Conservation (phyloP, 2,797 vertebrate genomes). For the Pangasius djambal region DNA sequence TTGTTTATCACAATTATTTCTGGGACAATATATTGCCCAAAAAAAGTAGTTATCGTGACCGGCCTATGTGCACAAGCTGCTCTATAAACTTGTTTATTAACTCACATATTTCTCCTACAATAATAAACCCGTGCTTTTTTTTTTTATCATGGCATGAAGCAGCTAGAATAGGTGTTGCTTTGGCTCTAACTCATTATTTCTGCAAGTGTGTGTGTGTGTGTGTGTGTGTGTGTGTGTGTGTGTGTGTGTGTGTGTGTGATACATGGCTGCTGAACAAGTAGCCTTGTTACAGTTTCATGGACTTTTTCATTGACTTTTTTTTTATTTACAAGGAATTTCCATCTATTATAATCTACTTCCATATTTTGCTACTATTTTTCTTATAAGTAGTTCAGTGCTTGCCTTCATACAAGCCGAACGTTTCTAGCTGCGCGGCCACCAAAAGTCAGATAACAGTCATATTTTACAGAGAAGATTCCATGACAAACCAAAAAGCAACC, state of each 20-base stretch:
- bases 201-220: no score
- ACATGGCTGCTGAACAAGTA: no score
- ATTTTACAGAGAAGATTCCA: no score
- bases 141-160: not conserved
- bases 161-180: not conserved
- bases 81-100: no score
- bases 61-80: not conserved
- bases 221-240: no score
- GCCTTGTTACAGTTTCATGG: no score
- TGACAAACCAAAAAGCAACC: no score
- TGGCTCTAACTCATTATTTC: not conserved
- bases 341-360: not conserved
- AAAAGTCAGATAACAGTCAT: not conserved
- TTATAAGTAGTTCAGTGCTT: not conserved
- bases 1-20: no score
- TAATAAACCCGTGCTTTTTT: not conserved
- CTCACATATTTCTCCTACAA: not conserved
- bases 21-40: no score
- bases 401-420: not conserved
- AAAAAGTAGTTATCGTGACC: no score
- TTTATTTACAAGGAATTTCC: not conserved
- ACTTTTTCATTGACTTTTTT: no score
- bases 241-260: no score
- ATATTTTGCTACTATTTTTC: not conserved
- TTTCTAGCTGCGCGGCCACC: not conserved